phyloP scores from a whole-genome alignment of 2,113 vertebrate species.

The Steatornis caripensis region DNA sequence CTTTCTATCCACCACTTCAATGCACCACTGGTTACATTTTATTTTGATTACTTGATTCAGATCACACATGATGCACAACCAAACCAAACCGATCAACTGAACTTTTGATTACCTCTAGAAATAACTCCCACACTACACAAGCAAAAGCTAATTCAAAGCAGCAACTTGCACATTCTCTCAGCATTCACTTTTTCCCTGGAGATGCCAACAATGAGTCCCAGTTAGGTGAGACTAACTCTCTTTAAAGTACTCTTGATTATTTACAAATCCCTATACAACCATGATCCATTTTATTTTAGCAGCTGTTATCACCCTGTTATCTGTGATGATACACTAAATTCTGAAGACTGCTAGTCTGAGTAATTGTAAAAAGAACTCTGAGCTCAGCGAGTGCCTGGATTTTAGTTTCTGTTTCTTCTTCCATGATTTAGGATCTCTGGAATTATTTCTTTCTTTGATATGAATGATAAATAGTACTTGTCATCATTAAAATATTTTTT shows the following conservation, averaged over 20 bases:
- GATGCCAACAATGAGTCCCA: not conserved
- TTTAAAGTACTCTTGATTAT: slow-evolving; percentile 20
- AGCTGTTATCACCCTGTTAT: slow-evolving; percentile 1
- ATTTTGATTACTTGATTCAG: not conserved
- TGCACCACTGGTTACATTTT: not conserved
- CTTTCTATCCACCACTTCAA: not conserved
- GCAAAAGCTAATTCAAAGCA: not conserved
- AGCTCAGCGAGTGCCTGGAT: not conserved
- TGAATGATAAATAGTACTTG: not conserved
- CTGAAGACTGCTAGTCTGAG: not conserved
- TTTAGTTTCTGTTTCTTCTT: not conserved
- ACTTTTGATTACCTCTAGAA: not conserved
- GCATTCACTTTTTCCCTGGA: not conserved
- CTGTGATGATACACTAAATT: not conserved
- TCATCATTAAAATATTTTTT: not conserved
- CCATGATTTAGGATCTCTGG: not conserved
- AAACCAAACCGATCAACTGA: not conserved
- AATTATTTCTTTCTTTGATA: not conserved
- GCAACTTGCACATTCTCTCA: not conserved
- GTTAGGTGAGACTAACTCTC: slow-evolving; percentile 5
- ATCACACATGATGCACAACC: not conserved
- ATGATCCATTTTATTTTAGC: slow-evolving; percentile 1
- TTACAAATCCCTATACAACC: slow-evolving; percentile 35
- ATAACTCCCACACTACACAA: not conserved
- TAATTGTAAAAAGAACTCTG: not conserved